Evolutionary conservation across 1,140 invertebrate genomes (phyloP).

Genomic region (Philopotamus ludificatus): DNA sequence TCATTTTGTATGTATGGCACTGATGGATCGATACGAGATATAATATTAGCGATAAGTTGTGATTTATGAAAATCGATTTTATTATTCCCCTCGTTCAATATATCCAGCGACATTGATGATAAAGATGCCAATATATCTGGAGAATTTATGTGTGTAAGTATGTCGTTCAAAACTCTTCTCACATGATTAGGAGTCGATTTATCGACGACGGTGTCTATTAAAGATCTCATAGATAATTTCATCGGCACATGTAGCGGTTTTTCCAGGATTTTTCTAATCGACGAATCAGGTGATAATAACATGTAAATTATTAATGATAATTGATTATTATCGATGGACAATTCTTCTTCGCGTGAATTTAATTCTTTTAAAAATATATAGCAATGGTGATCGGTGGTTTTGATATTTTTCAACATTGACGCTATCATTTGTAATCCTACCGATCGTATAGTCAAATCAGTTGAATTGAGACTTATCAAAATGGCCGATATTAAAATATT

Average conservation of each 20-base stretch:
- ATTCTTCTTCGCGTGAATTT: conserved; percentile 46
- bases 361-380: conserved; percentile 46
- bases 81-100: conserved; percentile 43
- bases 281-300: conserved; percentile 52
- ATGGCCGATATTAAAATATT: conserved; percentile 51
- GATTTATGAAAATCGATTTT: conserved; percentile 52
- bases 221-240: conserved; percentile 41
- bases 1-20: conserved; percentile 46
- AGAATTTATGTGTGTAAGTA: conserved; percentile 58
- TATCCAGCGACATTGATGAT: conserved; percentile 44
- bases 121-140: conserved; percentile 50
- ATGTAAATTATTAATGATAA: conserved; percentile 56
- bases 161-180: conserved; percentile 50
- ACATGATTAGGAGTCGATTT: conserved; percentile 52
- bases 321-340: conserved; percentile 57
- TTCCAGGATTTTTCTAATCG: conserved; percentile 47
- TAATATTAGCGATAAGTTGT: conserved; percentile 49
- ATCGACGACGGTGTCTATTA: conserved; percentile 35
- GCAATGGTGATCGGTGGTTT: conserved; percentile 41
- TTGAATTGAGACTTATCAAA: conserved; percentile 52
- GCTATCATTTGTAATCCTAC: conserved; percentile 49
- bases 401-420: conserved; percentile 43
- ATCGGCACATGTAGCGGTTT: conserved; percentile 45
- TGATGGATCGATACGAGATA: conserved; percentile 49
- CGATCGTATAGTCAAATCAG: conserved; percentile 48